phyloP scores from a whole-genome alignment of 2,888 invertebrate species.

The Allygus modestus region DNA sequence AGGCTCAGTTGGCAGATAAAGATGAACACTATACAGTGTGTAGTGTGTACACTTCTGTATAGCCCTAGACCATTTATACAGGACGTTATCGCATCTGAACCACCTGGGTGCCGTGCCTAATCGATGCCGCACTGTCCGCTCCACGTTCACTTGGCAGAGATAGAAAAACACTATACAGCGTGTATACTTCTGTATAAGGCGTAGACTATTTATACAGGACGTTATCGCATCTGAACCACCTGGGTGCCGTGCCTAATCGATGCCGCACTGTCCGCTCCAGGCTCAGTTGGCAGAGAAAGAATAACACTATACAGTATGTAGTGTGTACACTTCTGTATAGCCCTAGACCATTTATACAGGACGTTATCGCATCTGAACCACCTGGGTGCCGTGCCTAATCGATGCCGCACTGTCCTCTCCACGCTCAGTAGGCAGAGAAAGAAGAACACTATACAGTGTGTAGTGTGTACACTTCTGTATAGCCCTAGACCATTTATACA shows the following conservation, averaged over 20 bases:
- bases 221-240: slow-evolving; percentile 54
- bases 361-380: slow-evolving; percentile 53
- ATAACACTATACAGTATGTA: not conserved
- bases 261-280: slow-evolving; percentile 28
- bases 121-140: slow-evolving; percentile 20
- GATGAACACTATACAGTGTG: not conserved
- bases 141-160: not conserved
- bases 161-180: not conserved
- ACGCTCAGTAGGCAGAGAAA: not conserved
- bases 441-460: not conserved
- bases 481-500: not conserved
- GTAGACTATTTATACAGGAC: slow-evolving; percentile 27
- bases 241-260: slow-evolving; percentile 49
- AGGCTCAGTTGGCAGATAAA: not conserved
- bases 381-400: slow-evolving; percentile 44
- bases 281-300: not conserved
- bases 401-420: slow-evolving; percentile 3
- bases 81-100: slow-evolving; percentile 25
- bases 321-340: not conserved
- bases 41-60: no score
- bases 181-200: not conserved
- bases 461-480: not conserved
- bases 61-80: not conserved
- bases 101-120: slow-evolving; percentile 36
- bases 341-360: slow-evolving; percentile 26